phyloP scores from a whole-genome alignment of 2,113 vertebrate genomes.

The Hippocampus comes region DNA sequence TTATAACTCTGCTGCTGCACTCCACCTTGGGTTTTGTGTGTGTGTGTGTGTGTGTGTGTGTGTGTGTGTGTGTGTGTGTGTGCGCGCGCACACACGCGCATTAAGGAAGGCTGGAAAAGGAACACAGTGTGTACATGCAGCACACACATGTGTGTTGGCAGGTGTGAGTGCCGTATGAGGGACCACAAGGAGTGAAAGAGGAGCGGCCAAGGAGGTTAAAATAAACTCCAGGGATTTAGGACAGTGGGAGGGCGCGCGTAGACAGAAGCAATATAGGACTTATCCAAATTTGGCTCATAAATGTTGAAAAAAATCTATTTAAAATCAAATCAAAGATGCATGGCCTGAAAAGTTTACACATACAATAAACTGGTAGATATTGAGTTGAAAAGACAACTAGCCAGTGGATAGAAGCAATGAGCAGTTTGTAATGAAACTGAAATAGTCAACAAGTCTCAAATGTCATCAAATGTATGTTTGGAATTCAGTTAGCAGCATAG shows the following conservation, averaged over 20 bases:
- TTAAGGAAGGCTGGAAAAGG: constrained; percentile 25
- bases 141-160: constrained; percentile 21
- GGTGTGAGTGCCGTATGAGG: constrained; percentile 21
- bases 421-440: neutral
- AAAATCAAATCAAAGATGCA: neutral
- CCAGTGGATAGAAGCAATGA: neutral
- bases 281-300: neutral
- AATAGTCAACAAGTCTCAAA: constrained; percentile 1
- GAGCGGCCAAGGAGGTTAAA: constrained; percentile 31
- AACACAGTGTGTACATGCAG: constrained; percentile 10
- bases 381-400: neutral
- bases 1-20: constrained; percentile 60
- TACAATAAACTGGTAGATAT: neutral
- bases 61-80: constrained; percentile 1
- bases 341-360: neutral
- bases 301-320: neutral
- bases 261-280: neutral
- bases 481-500: neutral
- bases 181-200: constrained; percentile 15
- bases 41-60: constrained; percentile 15
- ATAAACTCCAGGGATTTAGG: constrained; percentile 24
- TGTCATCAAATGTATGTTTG: constrained; percentile 4
- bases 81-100: neutral
- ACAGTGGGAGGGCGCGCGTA: neutral
- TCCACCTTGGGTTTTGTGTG: constrained; percentile 22